Evolutionary conservation across 2,113 vertebrate genomes (phyloP).

Genomic region (Bos indicus): DNA sequence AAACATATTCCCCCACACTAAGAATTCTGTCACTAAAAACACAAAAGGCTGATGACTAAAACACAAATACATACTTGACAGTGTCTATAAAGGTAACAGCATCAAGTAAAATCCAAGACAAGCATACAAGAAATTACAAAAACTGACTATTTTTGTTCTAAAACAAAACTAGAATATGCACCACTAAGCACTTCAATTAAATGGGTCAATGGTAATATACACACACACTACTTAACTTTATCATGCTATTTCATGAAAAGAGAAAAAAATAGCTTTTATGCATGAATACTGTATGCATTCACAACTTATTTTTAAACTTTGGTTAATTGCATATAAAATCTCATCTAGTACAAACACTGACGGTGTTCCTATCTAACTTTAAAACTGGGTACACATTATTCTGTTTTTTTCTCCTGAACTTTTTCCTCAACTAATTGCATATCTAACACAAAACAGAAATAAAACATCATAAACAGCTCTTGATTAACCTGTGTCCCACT

Average conservation of each 20-base stretch:
- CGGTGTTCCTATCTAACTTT: background rate
- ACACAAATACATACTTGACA: background rate
- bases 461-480: background rate
- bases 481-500: background rate
- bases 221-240: background rate
- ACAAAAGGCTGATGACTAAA: background rate
- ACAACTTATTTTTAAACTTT: background rate
- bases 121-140: background rate
- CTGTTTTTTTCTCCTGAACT: background rate
- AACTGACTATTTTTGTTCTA: background rate
- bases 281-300: background rate
- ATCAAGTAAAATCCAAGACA: background rate
- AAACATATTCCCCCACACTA: slow-evolving; percentile 28
- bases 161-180: background rate
- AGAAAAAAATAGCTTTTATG: background rate
- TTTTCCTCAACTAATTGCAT: background rate
- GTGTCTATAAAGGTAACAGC: background rate
- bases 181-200: background rate
- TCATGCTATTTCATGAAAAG: background rate
- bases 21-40: slow-evolving; percentile 2
- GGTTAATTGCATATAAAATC: background rate
- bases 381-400: background rate
- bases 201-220: background rate
- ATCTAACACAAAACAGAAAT: background rate
- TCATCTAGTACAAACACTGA: background rate